These are phyloP conservation scores for Drosophila albomicans DNA, from an alignment of 1,140 invertebrate genomes.

Conservation along the genomic window DNA sequence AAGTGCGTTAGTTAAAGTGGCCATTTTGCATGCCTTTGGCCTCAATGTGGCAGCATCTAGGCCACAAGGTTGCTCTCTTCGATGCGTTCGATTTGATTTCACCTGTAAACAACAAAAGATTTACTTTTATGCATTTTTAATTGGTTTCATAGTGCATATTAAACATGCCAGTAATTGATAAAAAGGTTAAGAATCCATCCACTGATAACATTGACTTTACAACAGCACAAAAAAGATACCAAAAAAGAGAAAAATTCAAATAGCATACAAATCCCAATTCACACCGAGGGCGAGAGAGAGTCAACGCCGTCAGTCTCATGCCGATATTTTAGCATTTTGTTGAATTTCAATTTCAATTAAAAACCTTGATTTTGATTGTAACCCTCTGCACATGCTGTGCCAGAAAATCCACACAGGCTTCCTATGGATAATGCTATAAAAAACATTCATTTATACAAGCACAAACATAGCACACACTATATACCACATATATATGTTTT, in stretches of 20 bases:
- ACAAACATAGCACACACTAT: not conserved
- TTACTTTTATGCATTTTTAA: slow-evolving; percentile 63
- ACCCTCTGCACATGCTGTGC: slow-evolving; percentile 68
- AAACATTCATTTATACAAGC: slow-evolving; percentile 3
- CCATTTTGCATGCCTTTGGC: not conserved
- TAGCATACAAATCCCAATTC: slow-evolving; percentile 19
- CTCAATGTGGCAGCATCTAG: not conserved
- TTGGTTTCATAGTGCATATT: slow-evolving; percentile 42
- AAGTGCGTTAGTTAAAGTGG: slow-evolving; percentile 59
- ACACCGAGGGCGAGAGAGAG: not conserved
- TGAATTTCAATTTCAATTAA: slow-evolving; percentile 83
- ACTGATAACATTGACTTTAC: slow-evolving; percentile 28
- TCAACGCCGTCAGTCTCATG: slow-evolving; percentile 8
- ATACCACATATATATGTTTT: not conserved
- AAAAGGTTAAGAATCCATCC: not conserved
- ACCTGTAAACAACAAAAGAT: not conserved
- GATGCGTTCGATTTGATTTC: not conserved
- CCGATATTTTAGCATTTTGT: slow-evolving; percentile 66
- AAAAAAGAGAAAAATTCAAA: not conserved
- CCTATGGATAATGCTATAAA: slow-evolving; percentile 8
- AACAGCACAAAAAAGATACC: slow-evolving; percentile 4
- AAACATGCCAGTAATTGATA: not conserved
- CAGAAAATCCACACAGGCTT: slow-evolving; percentile 9
- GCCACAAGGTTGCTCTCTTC: not conserved
- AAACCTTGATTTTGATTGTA: slow-evolving; percentile 81